Evolutionary conservation across 2,113 vertebrate genomes (phyloP), one percentile per base, ranked within the genome.

Genomic region (Lipotes vexillifer): DNA sequence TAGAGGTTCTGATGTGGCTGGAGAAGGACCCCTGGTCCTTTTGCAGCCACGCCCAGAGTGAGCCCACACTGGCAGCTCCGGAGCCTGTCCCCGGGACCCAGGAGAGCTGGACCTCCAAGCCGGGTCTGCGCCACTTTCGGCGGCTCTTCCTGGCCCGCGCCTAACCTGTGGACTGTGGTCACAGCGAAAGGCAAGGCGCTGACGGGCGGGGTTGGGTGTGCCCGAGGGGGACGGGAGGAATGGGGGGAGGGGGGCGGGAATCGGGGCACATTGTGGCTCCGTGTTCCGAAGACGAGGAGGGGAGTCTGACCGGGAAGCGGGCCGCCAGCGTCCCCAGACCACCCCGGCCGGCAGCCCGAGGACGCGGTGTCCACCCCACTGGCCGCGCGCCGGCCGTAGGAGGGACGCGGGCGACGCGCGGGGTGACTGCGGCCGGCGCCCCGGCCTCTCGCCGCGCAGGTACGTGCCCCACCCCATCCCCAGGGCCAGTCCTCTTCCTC

Each of bases 181-280:
- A 15, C 71, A 2, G 65, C 49, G 86, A 65, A 23, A 69, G 74
- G 71, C 82, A 78, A 93, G 94, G 82, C 49, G 21, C 63, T 69
- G 52, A 41, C 66, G 2, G 65, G 86, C 92, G 90, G 88, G 93
- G 65, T 82, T 57, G 94, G 65, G 59, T 80, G 96, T 89, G 95
- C 63, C 83, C 46, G 10, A 7, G 33, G 9, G 25, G 57, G 4
- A 49, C 17, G 3, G 41, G 33, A 29, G 11, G 31, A n/a, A 52
- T 52, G 49, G 31, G 75, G 59, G 12, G 2, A 5, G 41, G n/a
- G 65, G 36, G 25, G 2, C 13, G 72, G 4, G 29, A 52, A 55
- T 63, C n/a, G 2, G 65, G 52, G n/a, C 93, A 44, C 44, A 46
- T 8, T 23, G 57, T 38, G 91, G 88, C 78, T 61, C 59, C 1